A percentile compares a stretch with the other conserved stretches of the same genome.
Conservation (phyloP, 2,113 vertebrate genomes). For the Marmota monax region DNA sequence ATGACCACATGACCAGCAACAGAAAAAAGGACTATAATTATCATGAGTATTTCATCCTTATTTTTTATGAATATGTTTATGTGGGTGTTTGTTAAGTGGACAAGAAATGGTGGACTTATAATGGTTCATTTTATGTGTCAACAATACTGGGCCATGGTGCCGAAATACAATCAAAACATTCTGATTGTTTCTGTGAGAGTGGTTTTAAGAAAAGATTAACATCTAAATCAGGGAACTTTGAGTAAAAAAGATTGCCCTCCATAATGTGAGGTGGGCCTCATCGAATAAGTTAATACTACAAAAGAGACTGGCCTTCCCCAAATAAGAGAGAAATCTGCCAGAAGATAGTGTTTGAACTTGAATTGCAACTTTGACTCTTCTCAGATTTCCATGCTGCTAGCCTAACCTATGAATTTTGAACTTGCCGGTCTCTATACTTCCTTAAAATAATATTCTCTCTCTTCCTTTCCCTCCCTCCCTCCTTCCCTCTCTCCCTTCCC, state of each 20-base stretch:
- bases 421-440: neutral
- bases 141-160: neutral
- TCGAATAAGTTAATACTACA: neutral
- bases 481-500: neutral
- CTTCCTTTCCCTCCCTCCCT: neutral
- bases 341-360: neutral
- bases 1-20: neutral
- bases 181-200: neutral
- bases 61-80: neutral
- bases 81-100: neutral
- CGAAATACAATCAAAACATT: neutral
- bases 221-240: neutral
- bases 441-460: neutral
- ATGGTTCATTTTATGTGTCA: neutral
- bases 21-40: neutral
- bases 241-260: neutral
- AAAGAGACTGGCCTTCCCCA: neutral
- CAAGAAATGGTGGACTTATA: neutral
- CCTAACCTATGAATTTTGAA: neutral
- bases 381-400: neutral
- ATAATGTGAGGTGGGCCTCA: neutral
- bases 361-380: neutral
- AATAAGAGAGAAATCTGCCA: neutral
- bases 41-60: neutral
- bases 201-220: neutral